phyloP scores from a whole-genome alignment of 2,888 invertebrate genomes.

The Alcis repandata region DNA sequence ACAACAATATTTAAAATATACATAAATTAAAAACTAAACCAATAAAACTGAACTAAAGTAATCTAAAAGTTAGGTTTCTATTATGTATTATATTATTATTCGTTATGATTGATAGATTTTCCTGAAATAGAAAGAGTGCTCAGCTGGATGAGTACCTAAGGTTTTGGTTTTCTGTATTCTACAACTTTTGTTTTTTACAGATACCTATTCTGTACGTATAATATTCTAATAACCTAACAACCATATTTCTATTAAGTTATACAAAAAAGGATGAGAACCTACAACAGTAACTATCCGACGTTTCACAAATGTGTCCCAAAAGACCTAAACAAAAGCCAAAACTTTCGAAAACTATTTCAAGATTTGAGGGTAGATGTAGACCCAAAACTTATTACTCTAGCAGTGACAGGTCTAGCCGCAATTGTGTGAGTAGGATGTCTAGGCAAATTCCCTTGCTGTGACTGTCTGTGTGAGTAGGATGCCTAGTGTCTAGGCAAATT shows the following conservation, averaged over 20 bases:
- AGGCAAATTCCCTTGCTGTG: slow-evolving; percentile 1
- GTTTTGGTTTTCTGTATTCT: too few relatives aligned
- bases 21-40: too few relatives aligned
- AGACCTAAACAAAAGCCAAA: neutral
- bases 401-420: slow-evolving; percentile 4
- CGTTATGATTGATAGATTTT: too few relatives aligned
- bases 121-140: too few relatives aligned
- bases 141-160: too few relatives aligned
- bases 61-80: too few relatives aligned
- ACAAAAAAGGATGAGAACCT: neutral
- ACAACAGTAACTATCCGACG: neutral
- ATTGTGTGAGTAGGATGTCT: slow-evolving; percentile 7
- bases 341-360: neutral
- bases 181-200: too few relatives aligned
- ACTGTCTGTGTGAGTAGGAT: slow-evolving; percentile 5
- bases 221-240: too few relatives aligned
- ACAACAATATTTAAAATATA: too few relatives aligned
- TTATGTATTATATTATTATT: too few relatives aligned
- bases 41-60: too few relatives aligned
- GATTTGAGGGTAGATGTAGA: slow-evolving; percentile 5
- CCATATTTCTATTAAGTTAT: neutral
- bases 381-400: neutral
- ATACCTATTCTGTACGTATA: too few relatives aligned
- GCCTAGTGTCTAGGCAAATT: slow-evolving; percentile 5
- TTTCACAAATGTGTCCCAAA: neutral